These are phyloP conservation scores for Chlamydotis undulata DNA, from an alignment of 2,113 vertebrate genomes.

Conservation along the genomic window DNA sequence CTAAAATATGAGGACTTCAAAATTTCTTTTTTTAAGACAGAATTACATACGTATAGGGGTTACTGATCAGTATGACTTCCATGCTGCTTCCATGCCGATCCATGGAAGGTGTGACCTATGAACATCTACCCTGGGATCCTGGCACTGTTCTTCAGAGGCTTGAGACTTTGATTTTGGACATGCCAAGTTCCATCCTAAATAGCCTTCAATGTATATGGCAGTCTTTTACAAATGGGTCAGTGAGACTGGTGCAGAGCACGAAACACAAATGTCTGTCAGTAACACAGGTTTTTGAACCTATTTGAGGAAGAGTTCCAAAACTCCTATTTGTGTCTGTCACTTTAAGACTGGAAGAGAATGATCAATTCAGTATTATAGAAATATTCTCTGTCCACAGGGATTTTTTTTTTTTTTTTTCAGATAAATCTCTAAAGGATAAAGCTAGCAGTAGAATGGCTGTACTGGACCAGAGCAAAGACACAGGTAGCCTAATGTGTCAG, in stretches of 20 bases:
- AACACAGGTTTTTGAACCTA: neutral
- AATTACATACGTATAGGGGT: neutral
- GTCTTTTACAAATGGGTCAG: neutral
- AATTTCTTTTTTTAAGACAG: neutral
- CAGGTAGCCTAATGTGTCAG: neutral
- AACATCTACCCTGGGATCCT: neutral
- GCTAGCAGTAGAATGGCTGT: neutral
- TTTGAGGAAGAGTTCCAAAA: neutral
- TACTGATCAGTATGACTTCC: neutral
- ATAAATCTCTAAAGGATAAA: neutral
- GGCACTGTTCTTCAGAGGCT: neutral
- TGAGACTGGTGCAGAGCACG: neutral
- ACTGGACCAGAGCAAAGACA: neutral
- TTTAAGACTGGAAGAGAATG: neutral
- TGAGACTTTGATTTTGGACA: neutral
- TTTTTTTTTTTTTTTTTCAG: neutral
- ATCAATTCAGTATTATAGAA: neutral
- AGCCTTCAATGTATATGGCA: neutral
- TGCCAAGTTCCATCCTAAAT: neutral
- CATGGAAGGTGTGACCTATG: neutral
- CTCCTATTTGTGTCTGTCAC: neutral
- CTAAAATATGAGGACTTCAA: neutral
- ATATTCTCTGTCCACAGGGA: neutral
- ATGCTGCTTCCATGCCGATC: neutral
- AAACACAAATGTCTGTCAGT: neutral